Evolutionary conservation across 2,888 invertebrate species (phyloP), one percentile per base, ranked within the genome.

Genomic region (Drosophila kuntzei): DNA sequence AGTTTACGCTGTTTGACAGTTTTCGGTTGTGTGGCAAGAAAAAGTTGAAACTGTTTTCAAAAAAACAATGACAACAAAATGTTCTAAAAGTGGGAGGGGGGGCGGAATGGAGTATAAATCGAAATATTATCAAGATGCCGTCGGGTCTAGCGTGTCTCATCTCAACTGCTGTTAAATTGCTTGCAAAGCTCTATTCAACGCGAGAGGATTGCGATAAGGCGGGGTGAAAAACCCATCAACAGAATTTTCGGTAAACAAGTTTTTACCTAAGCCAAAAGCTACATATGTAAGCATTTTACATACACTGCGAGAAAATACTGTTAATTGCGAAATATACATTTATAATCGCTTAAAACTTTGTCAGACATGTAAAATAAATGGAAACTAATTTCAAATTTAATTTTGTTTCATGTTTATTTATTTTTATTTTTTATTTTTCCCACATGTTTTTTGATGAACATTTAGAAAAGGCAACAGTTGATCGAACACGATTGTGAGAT

Each of bases 121-220:
- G 89, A 89, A 83, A 85, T 87, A 86, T 85, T 89, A 85, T 85
- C 85, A 85, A 75, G 85, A 85, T 85, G 85, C 85, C 85, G 73
- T 70, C 73, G 70, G 47, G 85, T 89, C 85, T 83, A 73, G 83
- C 66, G 43, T 47, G 55, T 55, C 44, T 46, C 55, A 47, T 11
- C 57, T 58, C 57, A 76, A 58, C 41, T 57, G 62, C 55, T 62
- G 57, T 49, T 65, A 60, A 76, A 74, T 74, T 76, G 72, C 51
- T 72, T 57, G 47, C 55, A 49, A 67, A 71, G 55, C 57, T 57
- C 71, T 20, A 16, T 14, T 34, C 54, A 20, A 16, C 9, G 32
- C 20, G 44, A 20, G 34, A 55, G 34, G 11, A 59, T 44, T 27
- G n/a, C 7, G 47, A 11, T 3, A 11, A 11, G 20, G 34, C 12